Base-by-base conservation (phyloP, 92 coral and sea anemone genomes). In the Porites rus region DNA sequence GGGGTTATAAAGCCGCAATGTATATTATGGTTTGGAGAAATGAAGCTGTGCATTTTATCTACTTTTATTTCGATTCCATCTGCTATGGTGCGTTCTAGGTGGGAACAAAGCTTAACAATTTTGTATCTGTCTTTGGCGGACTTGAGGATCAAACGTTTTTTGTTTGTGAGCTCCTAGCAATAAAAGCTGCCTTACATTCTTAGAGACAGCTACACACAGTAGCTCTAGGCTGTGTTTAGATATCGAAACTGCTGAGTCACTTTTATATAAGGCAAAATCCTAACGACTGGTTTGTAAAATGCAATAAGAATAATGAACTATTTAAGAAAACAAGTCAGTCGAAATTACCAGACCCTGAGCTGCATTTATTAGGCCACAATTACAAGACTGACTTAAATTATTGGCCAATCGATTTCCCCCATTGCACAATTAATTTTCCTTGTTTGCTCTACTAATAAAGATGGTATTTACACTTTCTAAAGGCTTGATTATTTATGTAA, bases 401-500 rank as follows among this genome's bases (percentile, higher is more conserved):
- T 75, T 46, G 51, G 43, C 95, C 93, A 92, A 92, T 92, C 86
- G 67, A 56, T 53, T 54, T 14, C 43, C 69, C 17, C 72, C 17
- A 50, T 19, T 14, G 54, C 74, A 56, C 95, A 92, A 92, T 92
- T 89, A 86, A 89, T 89, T 92, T 88, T 77, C 86, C 59, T 80
- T 81, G 89, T 87, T 87, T 82, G 89, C 85, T 86, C 83, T 28
- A 65, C 87, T 75, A 83, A 92, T 83, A 88, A 94, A 83, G 92
- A 80, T 67, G 80, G 92, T 87, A 88, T 94, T 94, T 93, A 78
- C 92, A 92, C 96, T 81, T 76, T 77, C 88, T 83, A 71, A 83
- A 84, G 91, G 80, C 87, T 90, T 87, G 72, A 87, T 82, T 89
- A 93, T 92, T 92, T 94, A 94, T 94, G 98, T 94, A 93, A 94